These are phyloP conservation scores for Dendrolimus kikuchii DNA, from an alignment of 1,140 invertebrate genomes.

Conservation along the genomic window DNA sequence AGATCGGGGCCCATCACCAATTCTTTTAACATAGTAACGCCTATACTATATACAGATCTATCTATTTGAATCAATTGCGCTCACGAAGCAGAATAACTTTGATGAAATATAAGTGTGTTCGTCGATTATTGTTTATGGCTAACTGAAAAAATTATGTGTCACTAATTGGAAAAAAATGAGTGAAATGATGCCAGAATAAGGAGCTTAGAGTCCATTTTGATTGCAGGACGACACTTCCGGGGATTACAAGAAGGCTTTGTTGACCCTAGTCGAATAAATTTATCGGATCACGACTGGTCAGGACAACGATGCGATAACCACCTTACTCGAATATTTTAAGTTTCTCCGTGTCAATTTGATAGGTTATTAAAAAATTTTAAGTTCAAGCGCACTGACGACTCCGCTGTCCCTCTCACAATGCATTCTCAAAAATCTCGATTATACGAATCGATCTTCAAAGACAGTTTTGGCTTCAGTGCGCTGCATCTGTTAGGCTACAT, in stretches of 20 bases:
- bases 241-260: constrained; percentile 91
- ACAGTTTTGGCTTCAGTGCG: constrained; percentile 19
- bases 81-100: not conserved
- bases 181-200: constrained; percentile 11
- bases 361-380: constrained; percentile 36
- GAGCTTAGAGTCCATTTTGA: constrained; percentile 52
- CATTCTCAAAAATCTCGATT: not conserved
- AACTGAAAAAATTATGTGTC: constrained; percentile 2
- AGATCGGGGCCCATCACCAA: too few relatives aligned
- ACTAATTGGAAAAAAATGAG: not conserved
- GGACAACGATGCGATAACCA: constrained; percentile 38
- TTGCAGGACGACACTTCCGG: constrained; percentile 92
- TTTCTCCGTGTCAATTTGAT: constrained; percentile 53
- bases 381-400: not conserved
- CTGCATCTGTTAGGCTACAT: constrained; percentile 19
- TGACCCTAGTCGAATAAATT: constrained; percentile 84
- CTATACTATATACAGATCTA: constrained; percentile 37
- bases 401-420: not conserved
- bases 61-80: constrained; percentile 12
- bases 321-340: constrained; percentile 36
- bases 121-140: not conserved
- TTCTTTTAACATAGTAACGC: too few relatives aligned
- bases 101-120: not conserved
- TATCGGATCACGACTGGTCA: constrained; percentile 19
- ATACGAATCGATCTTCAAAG: not conserved